Evolutionary conservation across 1,140 invertebrate species (phyloP), one percentile per base, ranked within the genome.

Genomic region (Meloidogyne floridensis): DNA sequence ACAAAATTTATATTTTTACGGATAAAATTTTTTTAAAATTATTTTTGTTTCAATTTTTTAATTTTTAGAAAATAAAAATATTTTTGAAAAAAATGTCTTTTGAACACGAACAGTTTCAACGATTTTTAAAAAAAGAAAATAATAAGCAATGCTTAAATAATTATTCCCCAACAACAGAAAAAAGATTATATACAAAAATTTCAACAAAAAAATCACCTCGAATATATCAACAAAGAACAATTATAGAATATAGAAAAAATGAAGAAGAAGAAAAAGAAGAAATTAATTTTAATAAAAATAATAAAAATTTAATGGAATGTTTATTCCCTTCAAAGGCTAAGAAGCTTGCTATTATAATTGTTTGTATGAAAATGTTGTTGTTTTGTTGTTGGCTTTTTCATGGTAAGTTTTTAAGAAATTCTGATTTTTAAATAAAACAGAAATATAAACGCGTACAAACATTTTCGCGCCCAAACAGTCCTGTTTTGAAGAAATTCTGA

Each of bases 61-160:
- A 5, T 65, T 7, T n/a, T 65, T 65, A 65, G 7, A 18, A 65
- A 11, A 65, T n/a, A n/a, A 53, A 53, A 53, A 53, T 53, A 53
- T 5, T 74, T 59, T 43, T 43, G 4, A 11, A 43, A 56, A 70
- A 78, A 42, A 79, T 79, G 77, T 54, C 77, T 7, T 79, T 69
- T 79, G 77, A 79, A 72, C 77, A 79, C 20, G 77, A 79, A 43
- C 77, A 79, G 18, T 79, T 79, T 43, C 65, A 69, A 18, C 77
- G 77, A 43, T 79, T 79, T 51, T 51, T 47, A 15, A 51, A 56
- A 11, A 32, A 42, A 42, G 13, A 15, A 65, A 65, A 65, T 65
- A 65, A 65, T 6, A n/a, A 47, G 7, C 4, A 47, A 47, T 47
- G 7, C 7, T 47, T 47, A 47, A 47, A n/a, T 65, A n/a, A 65